A percentile compares a stretch with the other conserved stretches of the same genome.
Conservation (phyloP, 2,888 invertebrate genomes). For the Sesia apiformis region DNA sequence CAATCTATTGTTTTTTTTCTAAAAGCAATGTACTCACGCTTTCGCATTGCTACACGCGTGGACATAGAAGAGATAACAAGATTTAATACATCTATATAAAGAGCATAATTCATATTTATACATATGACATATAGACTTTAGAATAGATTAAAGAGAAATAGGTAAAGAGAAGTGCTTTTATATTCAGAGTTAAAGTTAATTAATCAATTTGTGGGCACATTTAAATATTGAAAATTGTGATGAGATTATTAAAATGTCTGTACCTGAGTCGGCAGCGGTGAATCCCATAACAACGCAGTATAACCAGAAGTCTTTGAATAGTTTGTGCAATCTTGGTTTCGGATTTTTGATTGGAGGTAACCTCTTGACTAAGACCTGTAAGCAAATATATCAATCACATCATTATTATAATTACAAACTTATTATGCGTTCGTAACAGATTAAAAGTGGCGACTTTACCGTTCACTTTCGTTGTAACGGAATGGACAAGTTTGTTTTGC, state of each 20-base stretch:
- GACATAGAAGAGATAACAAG: conserved; percentile 66
- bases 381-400: conserved; percentile 1
- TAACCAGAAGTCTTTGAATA: conserved; percentile 99
- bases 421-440: too few relatives aligned
- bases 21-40: conserved; percentile 71
- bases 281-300: conserved; percentile 99
- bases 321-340: conserved; percentile 91
- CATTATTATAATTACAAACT: too few relatives aligned
- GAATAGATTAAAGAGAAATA: not conserved
- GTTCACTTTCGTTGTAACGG: too few relatives aligned
- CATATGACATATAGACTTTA: not conserved
- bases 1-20: conserved; percentile 33
- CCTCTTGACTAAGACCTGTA: conserved; percentile 81
- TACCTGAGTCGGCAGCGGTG: conserved; percentile 86
- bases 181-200: not conserved
- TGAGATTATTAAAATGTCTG: conserved; percentile 3
- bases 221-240: not conserved
- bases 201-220: not conserved
- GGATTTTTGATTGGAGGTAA: conserved; percentile 94
- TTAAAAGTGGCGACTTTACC: too few relatives aligned
- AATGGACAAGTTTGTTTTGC: too few relatives aligned
- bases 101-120: not conserved
- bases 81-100: conserved; percentile 44
- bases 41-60: conserved; percentile 71
- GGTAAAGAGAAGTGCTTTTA: not conserved